Percentiles rank a stretch among this genome's conserved stretches.
Evolutionary conservation across 2,888 invertebrate species (phyloP).

Genomic region (Gerris lacustris): DNA sequence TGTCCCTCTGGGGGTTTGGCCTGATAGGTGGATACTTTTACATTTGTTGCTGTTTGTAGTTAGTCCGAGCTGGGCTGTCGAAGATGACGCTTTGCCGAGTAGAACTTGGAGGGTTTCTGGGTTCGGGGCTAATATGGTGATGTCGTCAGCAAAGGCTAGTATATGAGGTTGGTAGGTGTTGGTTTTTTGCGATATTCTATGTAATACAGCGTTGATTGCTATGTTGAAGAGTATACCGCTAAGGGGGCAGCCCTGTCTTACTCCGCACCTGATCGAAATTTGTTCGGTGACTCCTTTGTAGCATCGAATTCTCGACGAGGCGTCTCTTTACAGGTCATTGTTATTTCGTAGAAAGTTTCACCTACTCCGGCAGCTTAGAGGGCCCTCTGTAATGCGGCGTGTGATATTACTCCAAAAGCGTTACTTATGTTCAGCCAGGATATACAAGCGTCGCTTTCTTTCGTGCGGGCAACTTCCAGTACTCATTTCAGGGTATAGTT

Average conservation of each 20-base stretch:
- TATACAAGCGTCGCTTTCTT: not conserved
- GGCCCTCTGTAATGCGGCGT: conserved; percentile 1
- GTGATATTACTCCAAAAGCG: conserved; percentile 16
- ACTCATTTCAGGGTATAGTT: conserved; percentile 4
- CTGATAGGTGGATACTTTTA: conserved; percentile 10
- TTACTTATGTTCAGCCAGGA: conserved; percentile 18
- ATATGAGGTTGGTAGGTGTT: not conserved
- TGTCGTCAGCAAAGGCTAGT: conserved; percentile 17
- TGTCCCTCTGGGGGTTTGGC: not conserved
- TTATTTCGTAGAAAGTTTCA: conserved; percentile 6
- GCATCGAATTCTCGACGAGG: no score
- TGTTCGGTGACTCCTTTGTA: no score
- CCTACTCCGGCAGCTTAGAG: conserved; percentile 9
- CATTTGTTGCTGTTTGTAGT: conserved; percentile 10
- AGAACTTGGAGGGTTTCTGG: not conserved
- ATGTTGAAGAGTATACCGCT: no score
- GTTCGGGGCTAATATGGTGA: conserved; percentile 3
- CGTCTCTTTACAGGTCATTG: conserved; percentile 9
- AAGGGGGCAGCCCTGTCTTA: no score
- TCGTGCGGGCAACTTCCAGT: not conserved
- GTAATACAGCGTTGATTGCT: no score
- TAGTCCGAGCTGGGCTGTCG: conserved; percentile 1
- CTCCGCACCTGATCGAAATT: no score
- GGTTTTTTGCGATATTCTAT: not conserved
- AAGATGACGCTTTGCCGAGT: not conserved